phyloP scores from a whole-genome alignment of 2,113 vertebrate species.

The Syngnathus scovelli region DNA sequence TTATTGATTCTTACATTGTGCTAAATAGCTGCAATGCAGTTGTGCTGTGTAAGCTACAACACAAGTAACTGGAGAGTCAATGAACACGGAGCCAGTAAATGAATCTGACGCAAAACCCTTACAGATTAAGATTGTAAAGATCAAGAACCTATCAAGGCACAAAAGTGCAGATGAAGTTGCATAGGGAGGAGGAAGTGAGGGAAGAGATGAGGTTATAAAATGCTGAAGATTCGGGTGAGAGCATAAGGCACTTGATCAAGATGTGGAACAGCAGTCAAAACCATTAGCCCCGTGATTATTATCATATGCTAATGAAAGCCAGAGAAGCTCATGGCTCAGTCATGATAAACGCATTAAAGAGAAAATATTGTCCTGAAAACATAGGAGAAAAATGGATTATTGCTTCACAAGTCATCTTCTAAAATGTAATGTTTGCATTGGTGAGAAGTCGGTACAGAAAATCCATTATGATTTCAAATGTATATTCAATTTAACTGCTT shows the following conservation, averaged over 20 bases:
- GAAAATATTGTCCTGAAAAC: slow-evolving; percentile 55
- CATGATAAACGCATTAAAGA: slow-evolving; percentile 61
- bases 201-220: slow-evolving; percentile 13
- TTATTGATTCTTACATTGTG: slow-evolving; percentile 56
- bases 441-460: slow-evolving; percentile 24
- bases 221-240: slow-evolving; percentile 20
- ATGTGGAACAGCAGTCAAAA: slow-evolving; percentile 41
- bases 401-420: slow-evolving; percentile 48
- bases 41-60: slow-evolving; percentile 31
- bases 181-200: slow-evolving; percentile 15
- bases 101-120: not conserved
- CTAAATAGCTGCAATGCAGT: slow-evolving; percentile 38
- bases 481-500: not conserved
- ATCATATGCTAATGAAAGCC: slow-evolving; percentile 60
- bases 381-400: slow-evolving; percentile 54
- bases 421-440: slow-evolving; percentile 18
- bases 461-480: slow-evolving; percentile 33
- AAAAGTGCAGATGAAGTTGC: slow-evolving; percentile 28
- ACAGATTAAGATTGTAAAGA: too few relatives aligned
- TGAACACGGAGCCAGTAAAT: slow-evolving; percentile 9
- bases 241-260: slow-evolving; percentile 26
- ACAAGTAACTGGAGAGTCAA: slow-evolving; percentile 25
- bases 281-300: slow-evolving; percentile 58
- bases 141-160: not conserved
- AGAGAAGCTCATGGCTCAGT: slow-evolving; percentile 50